Conservation (phyloP, 2,113 vertebrate species). For the Salvelinus fontinalis region DNA sequence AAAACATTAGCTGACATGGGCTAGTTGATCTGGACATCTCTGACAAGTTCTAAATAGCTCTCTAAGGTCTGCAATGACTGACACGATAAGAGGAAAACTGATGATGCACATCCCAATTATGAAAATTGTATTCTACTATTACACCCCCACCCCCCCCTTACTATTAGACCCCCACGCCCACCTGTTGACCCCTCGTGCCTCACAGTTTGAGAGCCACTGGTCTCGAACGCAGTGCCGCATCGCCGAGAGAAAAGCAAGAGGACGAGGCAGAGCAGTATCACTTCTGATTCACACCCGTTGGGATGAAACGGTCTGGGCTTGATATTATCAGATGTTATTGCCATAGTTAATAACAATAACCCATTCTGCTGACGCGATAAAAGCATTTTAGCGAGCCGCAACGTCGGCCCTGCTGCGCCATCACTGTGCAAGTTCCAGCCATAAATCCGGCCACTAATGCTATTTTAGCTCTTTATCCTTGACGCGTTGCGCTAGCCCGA, state of each 20-base stretch:
- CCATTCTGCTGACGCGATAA: slow-evolving; percentile 40
- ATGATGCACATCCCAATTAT: too few species aligned
- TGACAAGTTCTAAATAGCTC: too few species aligned
- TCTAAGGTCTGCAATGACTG: too few species aligned
- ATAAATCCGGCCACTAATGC: slow-evolving; percentile 35
- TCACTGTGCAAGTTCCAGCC: slow-evolving; percentile 26
- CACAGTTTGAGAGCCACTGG: too few species aligned
- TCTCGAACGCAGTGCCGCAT: background rate
- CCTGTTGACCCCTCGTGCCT: too few species aligned
- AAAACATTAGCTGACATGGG: too few species aligned
- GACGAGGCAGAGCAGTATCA: background rate
- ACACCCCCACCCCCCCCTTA: too few species aligned
- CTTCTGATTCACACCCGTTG: background rate
- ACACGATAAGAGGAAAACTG: too few species aligned
- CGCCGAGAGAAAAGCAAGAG: background rate
- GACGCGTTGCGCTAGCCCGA: slow-evolving; percentile 8
- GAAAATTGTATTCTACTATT: too few species aligned
- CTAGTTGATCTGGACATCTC: too few species aligned
- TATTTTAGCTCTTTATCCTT: slow-evolving; percentile 22
- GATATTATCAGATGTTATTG: slow-evolving; percentile 43
- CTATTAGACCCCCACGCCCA: too few species aligned
- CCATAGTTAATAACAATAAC: slow-evolving; percentile 39
- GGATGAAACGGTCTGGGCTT: slow-evolving; percentile 20
- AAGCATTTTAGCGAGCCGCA: slow-evolving; percentile 26
- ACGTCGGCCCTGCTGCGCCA: slow-evolving; percentile 5